phyloP scores from a whole-genome alignment of 2,113 vertebrate genomes.

The Chaenogobius annularis region DNA sequence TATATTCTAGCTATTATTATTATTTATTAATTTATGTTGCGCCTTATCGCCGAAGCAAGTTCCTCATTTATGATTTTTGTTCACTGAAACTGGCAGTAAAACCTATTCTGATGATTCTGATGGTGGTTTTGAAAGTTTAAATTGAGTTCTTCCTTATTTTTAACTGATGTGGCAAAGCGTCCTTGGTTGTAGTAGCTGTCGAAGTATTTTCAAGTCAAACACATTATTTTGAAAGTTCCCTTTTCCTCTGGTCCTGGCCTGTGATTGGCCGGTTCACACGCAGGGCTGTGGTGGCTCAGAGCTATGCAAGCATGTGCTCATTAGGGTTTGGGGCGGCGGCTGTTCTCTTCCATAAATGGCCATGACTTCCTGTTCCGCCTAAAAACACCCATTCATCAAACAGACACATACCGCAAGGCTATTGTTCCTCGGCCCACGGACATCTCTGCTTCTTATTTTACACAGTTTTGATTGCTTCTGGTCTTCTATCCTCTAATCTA shows the following conservation, averaged over 20 bases:
- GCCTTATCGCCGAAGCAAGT: too few species aligned
- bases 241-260: background rate
- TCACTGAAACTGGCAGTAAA: too few species aligned
- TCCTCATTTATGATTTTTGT: too few species aligned
- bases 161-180: background rate
- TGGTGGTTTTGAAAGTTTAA: too few species aligned
- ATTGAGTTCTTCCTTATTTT: background rate
- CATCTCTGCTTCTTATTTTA: conserved; percentile 36
- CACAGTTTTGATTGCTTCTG: conserved; percentile 2
- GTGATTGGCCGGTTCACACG: conserved; percentile 20
- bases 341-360: conserved; percentile 53
- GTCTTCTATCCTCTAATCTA: conserved; percentile 12
- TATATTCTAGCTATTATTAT: too few species aligned
- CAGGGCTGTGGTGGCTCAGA: conserved; percentile 19
- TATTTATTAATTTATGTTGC: too few species aligned
- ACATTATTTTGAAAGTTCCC: background rate
- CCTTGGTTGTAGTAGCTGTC: background rate
- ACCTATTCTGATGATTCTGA: too few species aligned
- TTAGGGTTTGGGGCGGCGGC: conserved; percentile 56
- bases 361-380: conserved; percentile 44
- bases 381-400: conserved; percentile 56
- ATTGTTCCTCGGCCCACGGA: conserved; percentile 49
- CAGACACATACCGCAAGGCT: conserved; percentile 35
- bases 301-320: conserved; percentile 44
- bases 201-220: background rate